Evolutionary conservation across 2,113 vertebrate genomes (phyloP).

Genomic region (Stigmatopora argus): DNA sequence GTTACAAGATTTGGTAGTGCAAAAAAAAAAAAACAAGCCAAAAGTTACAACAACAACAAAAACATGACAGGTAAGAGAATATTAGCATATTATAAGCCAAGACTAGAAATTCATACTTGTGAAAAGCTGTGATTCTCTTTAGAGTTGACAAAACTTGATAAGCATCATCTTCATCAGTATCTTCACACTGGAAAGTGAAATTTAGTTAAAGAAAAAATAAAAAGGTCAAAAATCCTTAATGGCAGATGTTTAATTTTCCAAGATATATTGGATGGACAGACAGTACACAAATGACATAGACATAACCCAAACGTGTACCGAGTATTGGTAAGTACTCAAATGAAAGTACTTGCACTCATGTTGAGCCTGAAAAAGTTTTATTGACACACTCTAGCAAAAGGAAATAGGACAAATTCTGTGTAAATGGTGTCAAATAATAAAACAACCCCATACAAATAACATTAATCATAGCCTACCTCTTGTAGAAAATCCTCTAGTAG

Average conservation of each 20-base stretch:
- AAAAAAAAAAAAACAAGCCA: too few species aligned
- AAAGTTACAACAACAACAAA: too few species aligned
- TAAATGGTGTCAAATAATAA: too few species aligned
- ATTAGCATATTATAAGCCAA: not conserved
- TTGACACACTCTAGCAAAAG: too few species aligned
- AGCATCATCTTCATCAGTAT: slow-evolving; percentile 95
- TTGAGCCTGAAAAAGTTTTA: too few species aligned
- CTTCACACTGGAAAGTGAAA: slow-evolving; percentile 79
- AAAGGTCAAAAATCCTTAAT: not conserved
- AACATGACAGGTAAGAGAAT: not conserved
- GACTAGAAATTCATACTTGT: slow-evolving; percentile 78
- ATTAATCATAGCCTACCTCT: slow-evolving; percentile 72
- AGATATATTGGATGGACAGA: not conserved
- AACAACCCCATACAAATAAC: too few species aligned
- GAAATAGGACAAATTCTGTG: too few species aligned
- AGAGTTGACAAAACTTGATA: slow-evolving; percentile 96
- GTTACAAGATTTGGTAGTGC: too few species aligned
- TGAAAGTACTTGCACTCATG: too few species aligned
- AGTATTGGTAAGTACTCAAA: too few species aligned
- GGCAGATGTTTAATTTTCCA: not conserved
- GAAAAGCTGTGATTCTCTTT: slow-evolving; percentile 98
- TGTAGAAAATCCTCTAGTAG: slow-evolving; percentile 97
- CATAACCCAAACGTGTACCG: too few species aligned
- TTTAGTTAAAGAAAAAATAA: not conserved
- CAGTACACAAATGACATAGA: too few species aligned